Percentiles rank a stretch among this genome's conserved stretches.
Evolutionary conservation across 2,113 vertebrate species (phyloP).

Genomic region (Leptosomus discolor): DNA sequence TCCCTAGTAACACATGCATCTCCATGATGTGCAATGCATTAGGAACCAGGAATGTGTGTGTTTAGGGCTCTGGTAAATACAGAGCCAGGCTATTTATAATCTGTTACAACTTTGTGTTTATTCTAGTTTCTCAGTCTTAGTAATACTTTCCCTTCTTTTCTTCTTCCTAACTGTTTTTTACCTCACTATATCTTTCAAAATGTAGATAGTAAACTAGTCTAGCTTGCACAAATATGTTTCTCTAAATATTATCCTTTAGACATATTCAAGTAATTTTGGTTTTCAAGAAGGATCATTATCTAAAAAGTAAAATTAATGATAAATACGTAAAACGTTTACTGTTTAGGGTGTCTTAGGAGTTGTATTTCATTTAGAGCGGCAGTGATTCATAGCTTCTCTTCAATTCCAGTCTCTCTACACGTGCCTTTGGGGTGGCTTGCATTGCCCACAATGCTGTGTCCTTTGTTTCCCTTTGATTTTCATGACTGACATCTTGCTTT

Average conservation of each 20-base stretch:
- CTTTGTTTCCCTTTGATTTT: conserved; percentile 1
- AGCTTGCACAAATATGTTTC: not conserved
- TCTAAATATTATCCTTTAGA: not conserved
- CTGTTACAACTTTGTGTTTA: not conserved
- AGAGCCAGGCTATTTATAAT: not conserved
- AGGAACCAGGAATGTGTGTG: not conserved
- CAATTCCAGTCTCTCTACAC: not conserved
- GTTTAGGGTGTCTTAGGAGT: not conserved
- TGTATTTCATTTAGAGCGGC: not conserved
- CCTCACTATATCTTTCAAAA: not conserved
- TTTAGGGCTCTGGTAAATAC: not conserved
- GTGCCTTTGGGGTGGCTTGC: not conserved
- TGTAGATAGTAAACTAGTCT: not conserved
- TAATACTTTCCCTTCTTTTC: not conserved
- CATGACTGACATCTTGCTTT: not conserved
- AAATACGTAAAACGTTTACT: not conserved
- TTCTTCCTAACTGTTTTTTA: not conserved
- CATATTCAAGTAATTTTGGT: not conserved
- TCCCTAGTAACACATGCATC: not conserved
- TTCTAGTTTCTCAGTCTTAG: not conserved
- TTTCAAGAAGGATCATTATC: not conserved
- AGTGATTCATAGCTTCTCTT: not conserved
- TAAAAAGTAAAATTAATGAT: conserved; percentile 1
- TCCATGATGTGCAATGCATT: not conserved
- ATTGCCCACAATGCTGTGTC: not conserved